Base-by-base conservation (phyloP, 1,140 invertebrate genomes). In the Pomacea maculata region DNA sequence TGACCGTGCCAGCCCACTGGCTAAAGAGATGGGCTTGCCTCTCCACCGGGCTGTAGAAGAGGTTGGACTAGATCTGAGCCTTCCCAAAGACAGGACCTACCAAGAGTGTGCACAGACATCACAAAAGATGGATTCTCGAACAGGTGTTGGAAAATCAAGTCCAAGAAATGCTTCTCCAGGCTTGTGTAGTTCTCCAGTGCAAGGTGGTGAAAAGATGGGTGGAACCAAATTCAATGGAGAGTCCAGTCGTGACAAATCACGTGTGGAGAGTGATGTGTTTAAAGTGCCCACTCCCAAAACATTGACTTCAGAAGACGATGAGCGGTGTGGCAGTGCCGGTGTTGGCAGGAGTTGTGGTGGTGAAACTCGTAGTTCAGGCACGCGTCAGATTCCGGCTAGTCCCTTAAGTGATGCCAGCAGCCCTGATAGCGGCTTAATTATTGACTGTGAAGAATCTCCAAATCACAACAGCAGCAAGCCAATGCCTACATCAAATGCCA, bases 381-480 rank as follows among this genome's bases (percentile, higher is more conserved):
- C 25, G 19, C 77, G 67, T 29, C 67, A 65, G 15, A 11, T 77
- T 6, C 63, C 75, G 5, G 25, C 17, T 52, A 85, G 83, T 79
- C 84, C 86, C 14, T 82, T 84, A 29, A 89, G 87, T 81, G 87
- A 89, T 57, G 85, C 86, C 19, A 90, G 89, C 80, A 90, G 89
- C 81, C 89, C 89, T 19, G 90, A 91, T 80, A 90, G 90, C 77
- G 87, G 88, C 64, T 81, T 91, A 25, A 85, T 91, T 25, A 91
- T 91, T 76, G 90, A 91, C 75, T 89, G 82, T 84, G 86, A 85
- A 34, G 78, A 84, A 25, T 86, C 86, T 25, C 88, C 86, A 11
- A 75, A 78, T 21, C 80, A 75, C 57, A 55, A 65, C 82, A 82
- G 64, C 82, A 81, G 67, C 80, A 63, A 71, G 83, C 80, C 73